phyloP scores from a whole-genome alignment of 2,888 invertebrate species.

The Drosophila maculinotata region DNA sequence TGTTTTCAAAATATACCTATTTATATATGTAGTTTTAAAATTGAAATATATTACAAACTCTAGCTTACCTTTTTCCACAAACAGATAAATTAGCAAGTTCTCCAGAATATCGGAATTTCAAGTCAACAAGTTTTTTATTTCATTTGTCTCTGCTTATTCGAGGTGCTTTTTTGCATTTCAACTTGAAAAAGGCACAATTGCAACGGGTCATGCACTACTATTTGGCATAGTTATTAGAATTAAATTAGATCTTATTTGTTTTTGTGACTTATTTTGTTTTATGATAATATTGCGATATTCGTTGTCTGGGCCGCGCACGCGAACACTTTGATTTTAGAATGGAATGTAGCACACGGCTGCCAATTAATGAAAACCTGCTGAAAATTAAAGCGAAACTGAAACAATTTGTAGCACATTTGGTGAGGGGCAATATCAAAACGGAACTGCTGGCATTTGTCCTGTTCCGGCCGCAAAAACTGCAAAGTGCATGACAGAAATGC shows the following conservation, averaged over 20 bases:
- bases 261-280: constrained; percentile 7
- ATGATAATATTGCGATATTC: constrained; percentile 54
- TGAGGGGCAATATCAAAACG: constrained; percentile 1
- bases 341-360: constrained; percentile 56
- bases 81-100: background rate
- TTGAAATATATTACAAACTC: background rate
- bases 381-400: constrained; percentile 46
- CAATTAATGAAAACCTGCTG: constrained; percentile 59
- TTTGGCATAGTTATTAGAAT: constrained; percentile 51
- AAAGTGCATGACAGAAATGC: constrained; percentile 63
- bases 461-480: constrained; percentile 54
- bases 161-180: constrained; percentile 36
- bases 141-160: constrained; percentile 27
- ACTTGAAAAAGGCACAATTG: constrained; percentile 62
- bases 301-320: constrained; percentile 60
- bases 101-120: constrained; percentile 1
- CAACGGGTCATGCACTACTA: constrained; percentile 52
- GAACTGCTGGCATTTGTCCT: constrained; percentile 40
- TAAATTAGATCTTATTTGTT: constrained; percentile 30
- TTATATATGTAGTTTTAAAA: background rate
- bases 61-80: constrained; percentile 33
- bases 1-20: background rate
- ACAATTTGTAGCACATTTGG: constrained; percentile 45
- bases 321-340: constrained; percentile 47
- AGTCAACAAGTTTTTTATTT: constrained; percentile 50